Evolutionary conservation across 2,888 invertebrate species (phyloP), one percentile per base, ranked within the genome.

Genomic region (Punctoribates punctum): DNA sequence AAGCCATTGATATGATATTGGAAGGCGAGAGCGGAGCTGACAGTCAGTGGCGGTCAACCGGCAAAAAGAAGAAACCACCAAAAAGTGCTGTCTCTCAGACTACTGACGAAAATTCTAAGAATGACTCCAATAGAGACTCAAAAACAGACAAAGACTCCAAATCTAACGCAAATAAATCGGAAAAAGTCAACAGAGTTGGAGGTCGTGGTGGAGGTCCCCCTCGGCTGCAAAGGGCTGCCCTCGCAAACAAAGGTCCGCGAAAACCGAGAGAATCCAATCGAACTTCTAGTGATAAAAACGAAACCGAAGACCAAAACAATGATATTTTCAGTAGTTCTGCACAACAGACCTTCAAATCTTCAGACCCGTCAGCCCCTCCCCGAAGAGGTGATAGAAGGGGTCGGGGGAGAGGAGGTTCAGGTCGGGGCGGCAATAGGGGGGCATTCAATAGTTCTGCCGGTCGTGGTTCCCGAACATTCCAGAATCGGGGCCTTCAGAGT

Each of bases 1-100:
- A 88, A 82, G 96, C 94, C 78, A 90, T 91, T 81, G 90, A 91
- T 82, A 88, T 91, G 85, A 87, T 94, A 78, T 87, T 91, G 74
- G 94, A 94, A 84, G 90, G 91, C 77, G 88, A 86, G 70, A 87
- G 80, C 65, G 82, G 86, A 82, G 88, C 88, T 86, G 89, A 89
- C 82, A 79, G 77, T 78, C 79, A 92, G 83, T 94, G 94, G 93
- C 92, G 91, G 83, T 91, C 90, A 78, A 88, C 87, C 76, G 91
- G 92, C 80, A 93, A 93, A 86, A 94, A 93, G 87, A 93, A 92
- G 87, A 93, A 92, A 86, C 90, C 90, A 83, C 88, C 73, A 13
- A 80, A 80, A 75, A 29, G 34, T 27, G 11, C 51, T 11, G 46
- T 70, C 78, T 79, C 78, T 78, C 80, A 78, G 77, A 79, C 77